Conservation (phyloP, 2,113 vertebrate species). For the Dipodomys spectabilis region DNA sequence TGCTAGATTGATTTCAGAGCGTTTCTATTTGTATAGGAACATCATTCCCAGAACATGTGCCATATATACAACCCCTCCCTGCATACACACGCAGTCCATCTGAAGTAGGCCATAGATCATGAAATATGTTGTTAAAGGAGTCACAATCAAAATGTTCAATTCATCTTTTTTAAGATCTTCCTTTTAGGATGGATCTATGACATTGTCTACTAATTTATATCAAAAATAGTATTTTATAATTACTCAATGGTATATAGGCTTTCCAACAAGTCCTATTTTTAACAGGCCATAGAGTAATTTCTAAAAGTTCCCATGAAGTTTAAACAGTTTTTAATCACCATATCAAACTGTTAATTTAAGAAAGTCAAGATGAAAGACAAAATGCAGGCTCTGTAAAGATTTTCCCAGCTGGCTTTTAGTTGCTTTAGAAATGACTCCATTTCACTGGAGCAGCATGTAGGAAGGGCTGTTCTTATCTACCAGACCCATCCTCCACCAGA, state of each 20-base stretch:
- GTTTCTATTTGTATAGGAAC: conserved; percentile 71
- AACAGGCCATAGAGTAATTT: conserved; percentile 76
- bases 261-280: conserved; percentile 81
- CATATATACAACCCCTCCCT: background rate
- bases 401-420: conserved; percentile 65
- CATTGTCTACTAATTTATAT: conserved; percentile 62
- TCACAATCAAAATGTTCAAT: conserved; percentile 43
- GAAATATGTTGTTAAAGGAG: conserved; percentile 46
- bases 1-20: conserved; percentile 62
- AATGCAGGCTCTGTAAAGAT: conserved; percentile 60
- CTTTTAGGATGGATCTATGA: conserved; percentile 69
- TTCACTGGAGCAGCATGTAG: conserved; percentile 65
- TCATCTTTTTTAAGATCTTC: conserved; percentile 67
- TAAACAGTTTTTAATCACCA: conserved; percentile 77
- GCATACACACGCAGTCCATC: conserved; percentile 73
- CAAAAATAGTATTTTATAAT: conserved; percentile 80
- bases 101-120: conserved; percentile 72
- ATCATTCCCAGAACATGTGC: conserved; percentile 72
- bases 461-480: conserved; percentile 1
- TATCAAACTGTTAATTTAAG: conserved; percentile 72
- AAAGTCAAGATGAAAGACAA: conserved; percentile 68
- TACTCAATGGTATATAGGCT: conserved; percentile 82
- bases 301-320: conserved; percentile 79
- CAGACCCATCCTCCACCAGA: conserved; percentile 20
- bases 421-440: conserved; percentile 54